Base-by-base conservation (phyloP, 1,140 invertebrate genomes). In the Teleopsis dalmanni region DNA sequence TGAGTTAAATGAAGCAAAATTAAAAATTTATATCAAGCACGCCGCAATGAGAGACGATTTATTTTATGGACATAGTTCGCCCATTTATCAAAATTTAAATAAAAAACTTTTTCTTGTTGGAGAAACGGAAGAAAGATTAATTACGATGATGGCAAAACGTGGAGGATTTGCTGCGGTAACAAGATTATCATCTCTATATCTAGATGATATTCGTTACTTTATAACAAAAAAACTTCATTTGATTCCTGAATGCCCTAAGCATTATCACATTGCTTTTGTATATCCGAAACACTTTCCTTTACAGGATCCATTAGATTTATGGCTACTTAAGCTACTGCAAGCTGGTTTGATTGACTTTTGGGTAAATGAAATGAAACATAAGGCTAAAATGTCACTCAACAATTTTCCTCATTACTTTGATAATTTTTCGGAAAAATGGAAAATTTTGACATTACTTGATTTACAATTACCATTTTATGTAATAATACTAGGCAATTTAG, bases 221-320 rank as follows among this genome's bases (percentile, higher is more conserved):
- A 59, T 59, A 57, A 62, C 59, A 2, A 57, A 70, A 14, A 57
- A 57, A 48, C 44, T 72, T 13, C 66, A 70, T 53, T 55, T 65
- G 37, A 64, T 72, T 22, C 57, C 60, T 13, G 61, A 72, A 34
- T 72, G 66, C 23, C 68, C 68, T 1, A 69, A 63, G 37, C 60
- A 38, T 26, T 72, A 72, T 50, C 57, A 59, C 42, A 61, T 72
- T 36, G 62, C 59, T 7, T 72, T 59, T 47, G 52, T 65, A 4
- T 36, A 65, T 37, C 55, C 54, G 7, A 55, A 56, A 10, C 50
- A 65, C 0, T 70, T 64, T 10, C 58, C 57, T 2, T 64, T 62
- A 21, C 18, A 57, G 8, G 50, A 60, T 27, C 42, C 38, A 18
- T 41, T 70, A 0, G 65, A 70, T 31, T 14, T 26, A 3, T 44